Evolutionary conservation across 2,797 vertebrate genomes (phyloP), one percentile per base, ranked within the genome.

Genomic region (Rhinichthys osculus): DNA sequence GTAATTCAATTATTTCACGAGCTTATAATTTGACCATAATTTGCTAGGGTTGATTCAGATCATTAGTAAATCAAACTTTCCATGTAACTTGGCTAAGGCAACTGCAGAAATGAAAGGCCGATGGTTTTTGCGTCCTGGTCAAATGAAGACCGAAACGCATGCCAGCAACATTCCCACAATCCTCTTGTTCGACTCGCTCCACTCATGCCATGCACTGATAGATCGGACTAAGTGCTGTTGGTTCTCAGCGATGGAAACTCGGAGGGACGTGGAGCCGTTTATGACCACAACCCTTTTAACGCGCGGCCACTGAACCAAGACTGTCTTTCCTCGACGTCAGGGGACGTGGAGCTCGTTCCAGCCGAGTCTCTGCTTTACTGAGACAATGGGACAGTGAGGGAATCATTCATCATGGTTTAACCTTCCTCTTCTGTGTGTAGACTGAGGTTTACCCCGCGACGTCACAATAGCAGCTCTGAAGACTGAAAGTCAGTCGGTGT

Each of bases 261-360:
- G 19, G 88, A 84, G 85, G 62, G 71, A 86, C 77, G 83, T 83
- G 85, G 81, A 89, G 85, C 85, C 88, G 86, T 87, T 59, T 74
- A 81, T n/a, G 79, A 91, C 92, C 90, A 78, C 92, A 93, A 90
- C 90, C 90, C 82, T 92, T 92, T 93, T 93, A 93, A 90, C 52
- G 67, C 89, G 44, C 88, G 85, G 90, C 90, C 90, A 90, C 88
- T 91, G 91, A 92, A 93, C 90, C 92, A 88, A 88, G 93, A 92
- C 89, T 88, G 86, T 85, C 90, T 91, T 92, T 88, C 87, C 92
- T 94, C 90, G 91, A 91, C 91, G 89, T 89, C 86, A 80, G 86
- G 76, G 83, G 67, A 86, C 84, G 64, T 91, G 86, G 92, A 90
- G 91, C 89, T 85, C 88, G 92, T 91, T 93, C 88, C 90, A 87